Percentiles rank a stretch among this genome's conserved stretches.
Conservation (phyloP, 2,888 invertebrate genomes). For the Tribolium freemani region DNA sequence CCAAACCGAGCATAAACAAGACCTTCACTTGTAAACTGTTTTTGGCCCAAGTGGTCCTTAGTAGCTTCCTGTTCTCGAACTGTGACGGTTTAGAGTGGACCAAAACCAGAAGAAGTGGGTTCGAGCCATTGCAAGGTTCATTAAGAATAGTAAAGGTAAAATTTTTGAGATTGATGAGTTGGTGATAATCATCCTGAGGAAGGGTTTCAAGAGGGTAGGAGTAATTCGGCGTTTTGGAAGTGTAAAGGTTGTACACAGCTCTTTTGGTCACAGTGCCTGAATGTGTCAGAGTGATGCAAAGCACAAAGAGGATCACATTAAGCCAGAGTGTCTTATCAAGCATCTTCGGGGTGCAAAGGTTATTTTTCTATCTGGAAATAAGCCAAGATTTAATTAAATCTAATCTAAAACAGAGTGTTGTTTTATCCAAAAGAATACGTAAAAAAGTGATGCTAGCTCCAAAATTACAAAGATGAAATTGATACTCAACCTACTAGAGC, state of each 20-base stretch:
- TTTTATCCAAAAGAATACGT: too few relatives aligned
- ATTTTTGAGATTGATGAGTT: constrained; percentile 49
- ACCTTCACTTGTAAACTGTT: constrained; percentile 70
- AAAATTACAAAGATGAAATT: too few relatives aligned
- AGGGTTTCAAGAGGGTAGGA: constrained; percentile 49
- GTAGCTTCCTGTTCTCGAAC: constrained; percentile 74
- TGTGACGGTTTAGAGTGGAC: constrained; percentile 80
- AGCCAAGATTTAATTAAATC: background rate
- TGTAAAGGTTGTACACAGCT: constrained; percentile 52
- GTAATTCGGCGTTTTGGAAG: constrained; percentile 50
- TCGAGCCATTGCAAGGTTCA: constrained; percentile 50
- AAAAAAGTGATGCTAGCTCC: too few relatives aligned
- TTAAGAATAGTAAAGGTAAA: constrained; percentile 51
- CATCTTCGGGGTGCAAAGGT: constrained; percentile 48
- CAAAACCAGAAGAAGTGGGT: constrained; percentile 71
- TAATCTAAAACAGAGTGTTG: too few relatives aligned
- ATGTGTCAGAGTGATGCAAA: constrained; percentile 51
- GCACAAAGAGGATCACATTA: constrained; percentile 47
- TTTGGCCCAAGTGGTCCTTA: constrained; percentile 82
- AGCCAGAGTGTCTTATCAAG: constrained; percentile 54
- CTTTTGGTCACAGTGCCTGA: constrained; percentile 21
- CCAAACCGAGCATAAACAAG: constrained; percentile 78
- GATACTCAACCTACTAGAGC: too few relatives aligned
- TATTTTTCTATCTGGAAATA: constrained; percentile 1
- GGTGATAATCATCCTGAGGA: constrained; percentile 50